These are phyloP conservation scores for Mythimna vitellina DNA, from an alignment of 2,888 invertebrate genomes.

Conservation along the genomic window DNA sequence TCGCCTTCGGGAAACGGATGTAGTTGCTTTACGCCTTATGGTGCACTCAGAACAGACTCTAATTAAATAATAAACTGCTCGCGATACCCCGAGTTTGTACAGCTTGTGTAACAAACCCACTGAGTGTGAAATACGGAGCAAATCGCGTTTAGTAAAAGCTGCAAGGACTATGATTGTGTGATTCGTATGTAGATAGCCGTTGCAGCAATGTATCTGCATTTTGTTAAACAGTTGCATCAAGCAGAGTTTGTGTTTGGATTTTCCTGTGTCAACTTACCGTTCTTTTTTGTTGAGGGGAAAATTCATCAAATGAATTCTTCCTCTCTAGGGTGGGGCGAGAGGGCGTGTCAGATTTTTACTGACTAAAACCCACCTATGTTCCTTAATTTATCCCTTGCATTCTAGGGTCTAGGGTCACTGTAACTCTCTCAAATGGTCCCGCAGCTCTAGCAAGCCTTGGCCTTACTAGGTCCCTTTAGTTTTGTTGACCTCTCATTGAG, in stretches of 20 bases:
- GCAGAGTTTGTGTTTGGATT: constrained; percentile 25
- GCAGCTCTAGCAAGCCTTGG: too few relatives aligned
- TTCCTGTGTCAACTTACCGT: constrained; percentile 7
- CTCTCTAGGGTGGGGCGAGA: too few relatives aligned
- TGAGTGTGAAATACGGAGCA: constrained; percentile 69
- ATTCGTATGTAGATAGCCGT: constrained; percentile 56
- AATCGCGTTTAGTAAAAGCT: constrained; percentile 62
- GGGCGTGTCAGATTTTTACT: too few relatives aligned
- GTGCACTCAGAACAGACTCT: constrained; percentile 66
- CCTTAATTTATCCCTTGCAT: too few relatives aligned
- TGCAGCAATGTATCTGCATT: constrained; percentile 52
- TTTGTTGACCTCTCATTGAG: too few relatives aligned
- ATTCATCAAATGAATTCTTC: too few relatives aligned
- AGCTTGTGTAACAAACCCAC: constrained; percentile 70
- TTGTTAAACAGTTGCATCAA: constrained; percentile 42
- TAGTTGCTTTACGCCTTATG: constrained; percentile 70
- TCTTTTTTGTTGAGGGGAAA: too few relatives aligned
- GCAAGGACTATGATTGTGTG: constrained; percentile 64
- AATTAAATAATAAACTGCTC: constrained; percentile 72
- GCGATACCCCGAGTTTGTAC: constrained; percentile 70
- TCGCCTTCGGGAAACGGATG: constrained; percentile 82
- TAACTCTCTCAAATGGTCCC: too few relatives aligned
- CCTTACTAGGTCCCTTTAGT: too few relatives aligned
- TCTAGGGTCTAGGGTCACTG: too few relatives aligned
- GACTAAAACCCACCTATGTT: too few relatives aligned